Evolutionary conservation across 2,888 invertebrate species (phyloP), one percentile per base, ranked within the genome.

Genomic region (Gnatocerus cornutus): DNA sequence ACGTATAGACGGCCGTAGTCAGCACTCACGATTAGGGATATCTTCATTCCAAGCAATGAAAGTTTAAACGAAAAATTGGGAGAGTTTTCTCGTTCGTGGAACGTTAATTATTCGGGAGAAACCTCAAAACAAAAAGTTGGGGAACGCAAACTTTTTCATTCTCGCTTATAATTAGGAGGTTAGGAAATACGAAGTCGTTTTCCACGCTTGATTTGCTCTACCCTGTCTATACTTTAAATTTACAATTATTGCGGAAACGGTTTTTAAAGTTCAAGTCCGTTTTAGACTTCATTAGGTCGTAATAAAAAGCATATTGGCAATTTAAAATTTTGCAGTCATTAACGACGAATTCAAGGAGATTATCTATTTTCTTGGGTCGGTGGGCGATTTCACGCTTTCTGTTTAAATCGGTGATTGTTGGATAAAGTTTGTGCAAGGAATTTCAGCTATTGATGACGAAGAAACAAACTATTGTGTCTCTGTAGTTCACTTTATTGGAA

Each of bases 271-370:
- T 37, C 27, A 7, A 13, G 14, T 58, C 41, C 12, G 41, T 58
- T 46, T 59, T 59, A n/a, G 13, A 16, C 46, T 59, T 59, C 59
- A 59, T 59, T 59, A 59, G 14, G 7, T 53, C 59, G 45, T 14
- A 16, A 45, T 59, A 33, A 59, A 45, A 59, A 59, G 45, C 46
- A 30, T 30, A 59, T 59, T 45, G 29, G 16, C 53, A 53, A 59
- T 59, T 59, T 29, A 13, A 29, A 59, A 41, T 45, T 59, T 59
- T 30, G 21, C 45, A 29, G 45, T 45, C 46, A 59, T 59, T 59
- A 59, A 30, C 12, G 10, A 7, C 13, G 43, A 59, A 29, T 10
- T 59, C n/a, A 12, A 12, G 1, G 10, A 14, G 21, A 14, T 50
- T 50, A 3, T n/a, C 14, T 46, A 46, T 46, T 46, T 33, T 33